Percentiles rank a stretch among this genome's conserved stretches.
Conservation (phyloP, 2,888 invertebrate genomes). For the Cerceris rybyensis region DNA sequence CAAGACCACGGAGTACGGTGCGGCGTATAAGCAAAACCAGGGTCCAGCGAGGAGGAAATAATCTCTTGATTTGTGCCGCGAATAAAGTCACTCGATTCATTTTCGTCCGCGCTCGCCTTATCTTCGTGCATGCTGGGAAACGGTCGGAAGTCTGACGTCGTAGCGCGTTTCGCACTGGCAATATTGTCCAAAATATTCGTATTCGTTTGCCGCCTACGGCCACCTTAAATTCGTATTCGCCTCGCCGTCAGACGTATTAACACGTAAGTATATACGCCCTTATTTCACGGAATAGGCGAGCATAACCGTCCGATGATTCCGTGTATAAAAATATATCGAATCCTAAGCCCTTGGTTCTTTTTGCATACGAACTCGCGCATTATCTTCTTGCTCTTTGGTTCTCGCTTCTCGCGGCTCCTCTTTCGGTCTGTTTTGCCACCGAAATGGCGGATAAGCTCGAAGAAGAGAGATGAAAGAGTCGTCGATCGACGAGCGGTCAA, state of each 20-base stretch:
- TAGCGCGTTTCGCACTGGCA: constrained; percentile 48
- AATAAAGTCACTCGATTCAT: constrained; percentile 70
- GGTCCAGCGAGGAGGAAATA: constrained; percentile 65
- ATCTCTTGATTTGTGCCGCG: constrained; percentile 68
- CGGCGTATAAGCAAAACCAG: constrained; percentile 62
- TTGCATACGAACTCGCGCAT: background rate
- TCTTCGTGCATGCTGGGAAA: constrained; percentile 56
- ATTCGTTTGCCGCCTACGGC: constrained; percentile 46
- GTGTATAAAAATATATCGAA: constrained; percentile 1
- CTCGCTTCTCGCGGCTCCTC: no score
- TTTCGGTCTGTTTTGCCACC: no score
- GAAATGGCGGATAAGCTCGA: background rate
- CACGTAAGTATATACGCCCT: constrained; percentile 29
- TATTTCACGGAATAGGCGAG: constrained; percentile 17
- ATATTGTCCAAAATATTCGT: constrained; percentile 61
- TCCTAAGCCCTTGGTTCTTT: background rate
- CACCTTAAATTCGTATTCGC: constrained; percentile 45
- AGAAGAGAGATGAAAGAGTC: background rate
- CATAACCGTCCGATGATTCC: constrained; percentile 6
- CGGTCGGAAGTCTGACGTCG: constrained; percentile 61
- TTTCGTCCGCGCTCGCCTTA: constrained; percentile 64
- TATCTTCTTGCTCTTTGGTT: no score
- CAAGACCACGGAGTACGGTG: constrained; percentile 62
- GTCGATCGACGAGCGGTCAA: background rate
- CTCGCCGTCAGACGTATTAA: constrained; percentile 41